These are phyloP conservation scores for Uloborus plumipes DNA, from an alignment of 2,888 invertebrate species.

Conservation along the genomic window DNA sequence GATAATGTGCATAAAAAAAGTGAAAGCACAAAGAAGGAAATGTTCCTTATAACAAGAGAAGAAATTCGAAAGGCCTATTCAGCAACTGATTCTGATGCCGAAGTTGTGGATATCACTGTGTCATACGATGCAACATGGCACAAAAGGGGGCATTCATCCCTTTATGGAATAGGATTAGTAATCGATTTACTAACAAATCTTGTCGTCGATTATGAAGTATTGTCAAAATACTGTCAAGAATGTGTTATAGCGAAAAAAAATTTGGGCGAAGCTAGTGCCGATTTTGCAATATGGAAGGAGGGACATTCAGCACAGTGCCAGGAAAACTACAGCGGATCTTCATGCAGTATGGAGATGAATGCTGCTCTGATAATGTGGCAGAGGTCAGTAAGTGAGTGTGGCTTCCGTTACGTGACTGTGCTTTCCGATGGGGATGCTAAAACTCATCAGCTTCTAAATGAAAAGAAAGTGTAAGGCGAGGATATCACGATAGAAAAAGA, in stretches of 20 bases:
- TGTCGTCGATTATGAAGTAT: no score
- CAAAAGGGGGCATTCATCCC: no score
- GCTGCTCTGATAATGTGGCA: constrained; percentile 1
- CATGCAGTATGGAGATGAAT: background rate
- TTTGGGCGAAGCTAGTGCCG: background rate
- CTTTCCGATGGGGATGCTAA: constrained; percentile 26
- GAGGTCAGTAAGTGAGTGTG: background rate
- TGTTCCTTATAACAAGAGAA: no score
- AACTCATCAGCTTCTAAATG: background rate
- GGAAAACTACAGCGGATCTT: constrained; percentile 14
- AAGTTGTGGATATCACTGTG: no score
- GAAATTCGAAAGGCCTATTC: no score
- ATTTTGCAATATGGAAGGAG: background rate
- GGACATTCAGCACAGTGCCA: background rate
- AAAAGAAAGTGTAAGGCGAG: constrained; percentile 16
- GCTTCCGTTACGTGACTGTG: constrained; percentile 11
- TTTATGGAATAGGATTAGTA: no score
- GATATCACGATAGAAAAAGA: constrained; percentile 12
- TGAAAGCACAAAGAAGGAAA: no score
- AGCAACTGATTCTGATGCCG: no score
- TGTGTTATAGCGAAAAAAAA: background rate
- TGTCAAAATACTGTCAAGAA: no score
- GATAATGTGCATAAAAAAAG: background rate
- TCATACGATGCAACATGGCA: no score
- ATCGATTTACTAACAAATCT: no score